Evolutionary conservation across 2,113 vertebrate species (phyloP).

Genomic region (Suncus etruscus): DNA sequence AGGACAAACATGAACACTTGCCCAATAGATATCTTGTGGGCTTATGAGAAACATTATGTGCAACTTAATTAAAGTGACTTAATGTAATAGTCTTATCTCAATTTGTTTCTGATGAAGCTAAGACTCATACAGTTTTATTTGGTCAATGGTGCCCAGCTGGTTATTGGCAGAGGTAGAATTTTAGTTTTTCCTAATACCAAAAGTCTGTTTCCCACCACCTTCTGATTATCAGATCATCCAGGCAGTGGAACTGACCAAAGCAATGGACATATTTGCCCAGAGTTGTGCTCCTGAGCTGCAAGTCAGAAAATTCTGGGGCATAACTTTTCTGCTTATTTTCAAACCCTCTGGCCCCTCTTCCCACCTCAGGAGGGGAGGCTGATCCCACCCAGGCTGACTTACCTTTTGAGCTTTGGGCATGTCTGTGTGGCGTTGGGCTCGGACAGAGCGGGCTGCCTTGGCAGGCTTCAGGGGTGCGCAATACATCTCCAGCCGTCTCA

Average conservation of each 20-base stretch:
- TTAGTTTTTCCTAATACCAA: constrained; percentile 3
- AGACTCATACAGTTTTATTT: not conserved
- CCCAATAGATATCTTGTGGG: constrained; percentile 7
- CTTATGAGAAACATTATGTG: not conserved
- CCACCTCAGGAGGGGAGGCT: not conserved
- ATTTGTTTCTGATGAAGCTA: not conserved
- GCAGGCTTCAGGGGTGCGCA: constrained; percentile 95
- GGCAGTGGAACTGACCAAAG: not conserved
- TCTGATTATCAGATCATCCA: not conserved
- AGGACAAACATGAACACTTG: not conserved
- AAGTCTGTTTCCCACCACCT: not conserved
- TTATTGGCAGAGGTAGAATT: not conserved
- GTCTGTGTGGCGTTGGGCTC: constrained; percentile 97
- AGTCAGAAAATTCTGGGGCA: not conserved
- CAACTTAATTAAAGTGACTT: not conserved
- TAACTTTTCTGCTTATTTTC: not conserved
- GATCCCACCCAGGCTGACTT: constrained; percentile 60
- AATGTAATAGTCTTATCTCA: not conserved
- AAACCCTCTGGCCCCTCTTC: no score
- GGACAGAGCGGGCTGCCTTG: constrained; percentile 94
- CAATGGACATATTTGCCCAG: no score
- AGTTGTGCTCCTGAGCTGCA: not conserved
- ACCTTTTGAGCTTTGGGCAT: constrained; percentile 95
- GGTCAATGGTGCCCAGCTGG: not conserved
- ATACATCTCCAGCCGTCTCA: constrained; percentile 98